A percentile compares a stretch with the other conserved stretches of the same genome.
phyloP scores from a whole-genome alignment of 64 coral and sea anemone species.

The Catalaphyllia jardinei region DNA sequence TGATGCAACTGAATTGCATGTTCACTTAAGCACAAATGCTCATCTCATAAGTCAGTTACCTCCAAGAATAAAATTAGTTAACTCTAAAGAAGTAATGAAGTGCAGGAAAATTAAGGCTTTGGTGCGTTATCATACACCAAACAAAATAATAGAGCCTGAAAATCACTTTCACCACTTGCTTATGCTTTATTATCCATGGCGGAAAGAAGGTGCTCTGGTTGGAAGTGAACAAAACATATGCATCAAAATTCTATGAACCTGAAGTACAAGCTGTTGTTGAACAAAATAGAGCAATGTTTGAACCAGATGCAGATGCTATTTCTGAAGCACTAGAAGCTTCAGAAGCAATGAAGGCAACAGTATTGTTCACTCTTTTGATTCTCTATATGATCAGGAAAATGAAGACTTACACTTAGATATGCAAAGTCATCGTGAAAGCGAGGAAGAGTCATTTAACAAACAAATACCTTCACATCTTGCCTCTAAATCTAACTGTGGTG shows the following conservation, averaged over 20 bases:
- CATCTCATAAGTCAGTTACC: neutral
- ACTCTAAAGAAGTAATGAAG: constrained; percentile 34
- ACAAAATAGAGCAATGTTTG: constrained; percentile 38
- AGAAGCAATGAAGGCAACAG: neutral
- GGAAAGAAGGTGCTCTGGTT: constrained; percentile 8
- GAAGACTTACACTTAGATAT: constrained; percentile 44
- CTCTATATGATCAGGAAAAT: constrained; percentile 68
- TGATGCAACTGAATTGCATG: neutral
- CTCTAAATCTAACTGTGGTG: neutral
- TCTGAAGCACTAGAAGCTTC: constrained; percentile 11
- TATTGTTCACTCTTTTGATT: constrained; percentile 40
- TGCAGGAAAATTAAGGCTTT: constrained; percentile 31
- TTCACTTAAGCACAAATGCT: neutral
- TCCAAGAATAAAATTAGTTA: neutral
- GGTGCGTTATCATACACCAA: constrained; percentile 17
- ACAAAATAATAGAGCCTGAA: constrained; percentile 29
- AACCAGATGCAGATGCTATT: constrained; percentile 32
- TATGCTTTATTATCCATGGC: constrained; percentile 40
- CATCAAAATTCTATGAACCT: constrained; percentile 42
- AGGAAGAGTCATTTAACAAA: constrained; percentile 38
- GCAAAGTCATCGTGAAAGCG: constrained; percentile 17
- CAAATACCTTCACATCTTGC: too few relatives aligned
- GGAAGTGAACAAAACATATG: constrained; percentile 30
- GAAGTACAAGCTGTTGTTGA: constrained; percentile 29
- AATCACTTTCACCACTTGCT: constrained; percentile 31